Evolutionary conservation across 2,797 vertebrate species (phyloP).

Genomic region (Periparus ater): DNA sequence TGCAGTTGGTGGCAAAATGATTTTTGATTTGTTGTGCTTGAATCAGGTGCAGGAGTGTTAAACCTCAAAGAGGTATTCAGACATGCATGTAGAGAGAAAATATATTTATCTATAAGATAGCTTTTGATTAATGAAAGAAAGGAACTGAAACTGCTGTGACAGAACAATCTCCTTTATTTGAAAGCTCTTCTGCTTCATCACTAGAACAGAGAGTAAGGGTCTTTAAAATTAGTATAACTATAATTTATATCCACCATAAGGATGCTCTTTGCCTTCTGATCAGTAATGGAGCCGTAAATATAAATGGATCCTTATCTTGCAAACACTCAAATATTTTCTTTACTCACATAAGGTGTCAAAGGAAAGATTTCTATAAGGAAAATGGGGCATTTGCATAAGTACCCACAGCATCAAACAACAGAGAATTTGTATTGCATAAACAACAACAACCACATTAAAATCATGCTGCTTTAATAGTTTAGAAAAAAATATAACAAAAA

Average conservation of each 20-base stretch:
- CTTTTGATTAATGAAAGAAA: conserved; percentile 49
- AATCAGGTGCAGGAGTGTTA: conserved; percentile 41
- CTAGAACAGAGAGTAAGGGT: conserved; percentile 26
- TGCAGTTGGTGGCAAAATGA: conserved; percentile 66
- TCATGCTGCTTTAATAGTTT: background rate
- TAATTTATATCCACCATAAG: conserved; percentile 60
- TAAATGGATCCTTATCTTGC: conserved; percentile 48
- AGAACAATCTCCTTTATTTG: conserved; percentile 42
- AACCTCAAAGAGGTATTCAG: conserved; percentile 31
- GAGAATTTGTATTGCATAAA: conserved; percentile 20
- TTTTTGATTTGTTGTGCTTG: conserved; percentile 60
- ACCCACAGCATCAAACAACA: conserved; percentile 1
- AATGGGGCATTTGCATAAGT: conserved; percentile 37
- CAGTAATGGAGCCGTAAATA: conserved; percentile 64
- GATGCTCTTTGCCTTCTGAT: conserved; percentile 50
- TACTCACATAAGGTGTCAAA: conserved; percentile 28
- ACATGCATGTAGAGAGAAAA: background rate
- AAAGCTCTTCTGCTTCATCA: conserved; percentile 45
- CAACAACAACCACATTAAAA: conserved; percentile 36
- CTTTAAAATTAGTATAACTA: conserved; percentile 47
- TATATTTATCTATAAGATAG: background rate
- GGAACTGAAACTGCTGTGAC: conserved; percentile 41
- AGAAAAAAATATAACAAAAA: conserved; percentile 25
- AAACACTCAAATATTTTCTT: conserved; percentile 44
- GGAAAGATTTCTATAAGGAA: conserved; percentile 22